Conservation (phyloP, 1,140 invertebrate genomes). For the Panagrolaimus sp. region DNA sequence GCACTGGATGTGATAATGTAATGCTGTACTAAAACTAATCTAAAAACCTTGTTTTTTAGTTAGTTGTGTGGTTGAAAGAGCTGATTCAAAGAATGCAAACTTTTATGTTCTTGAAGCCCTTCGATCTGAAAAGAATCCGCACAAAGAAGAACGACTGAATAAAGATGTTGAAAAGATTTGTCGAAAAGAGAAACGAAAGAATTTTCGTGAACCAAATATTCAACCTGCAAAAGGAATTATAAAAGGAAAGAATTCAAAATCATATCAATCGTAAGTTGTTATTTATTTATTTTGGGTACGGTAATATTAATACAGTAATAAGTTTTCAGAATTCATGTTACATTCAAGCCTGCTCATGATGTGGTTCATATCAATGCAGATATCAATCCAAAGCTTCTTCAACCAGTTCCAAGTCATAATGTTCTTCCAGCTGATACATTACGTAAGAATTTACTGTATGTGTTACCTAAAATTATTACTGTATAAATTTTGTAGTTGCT, state of each 20-base stretch:
- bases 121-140: neutral
- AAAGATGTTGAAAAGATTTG: conserved; percentile 13
- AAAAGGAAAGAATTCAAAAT: neutral
- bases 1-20: too few species aligned
- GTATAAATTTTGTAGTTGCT: conserved; percentile 1
- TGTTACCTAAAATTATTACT: neutral
- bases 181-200: neutral
- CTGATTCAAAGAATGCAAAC: neutral
- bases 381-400: conserved; percentile 1
- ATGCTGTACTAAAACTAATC: too few species aligned
- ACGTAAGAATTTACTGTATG: neutral
- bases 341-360: neutral
- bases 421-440: conserved; percentile 1
- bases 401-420: conserved; percentile 10
- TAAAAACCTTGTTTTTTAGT: neutral
- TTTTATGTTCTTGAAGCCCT: neutral
- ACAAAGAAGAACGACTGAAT: neutral
- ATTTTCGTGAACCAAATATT: neutral
- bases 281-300: neutral
- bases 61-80: conserved; percentile 3
- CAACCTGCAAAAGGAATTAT: neutral
- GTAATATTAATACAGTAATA: neutral
- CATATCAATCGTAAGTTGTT: neutral
- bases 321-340: neutral
- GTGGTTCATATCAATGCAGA: conserved; percentile 4